phyloP scores from a whole-genome alignment of 1,140 invertebrate genomes.

The Choristoneura fumiferana region DNA sequence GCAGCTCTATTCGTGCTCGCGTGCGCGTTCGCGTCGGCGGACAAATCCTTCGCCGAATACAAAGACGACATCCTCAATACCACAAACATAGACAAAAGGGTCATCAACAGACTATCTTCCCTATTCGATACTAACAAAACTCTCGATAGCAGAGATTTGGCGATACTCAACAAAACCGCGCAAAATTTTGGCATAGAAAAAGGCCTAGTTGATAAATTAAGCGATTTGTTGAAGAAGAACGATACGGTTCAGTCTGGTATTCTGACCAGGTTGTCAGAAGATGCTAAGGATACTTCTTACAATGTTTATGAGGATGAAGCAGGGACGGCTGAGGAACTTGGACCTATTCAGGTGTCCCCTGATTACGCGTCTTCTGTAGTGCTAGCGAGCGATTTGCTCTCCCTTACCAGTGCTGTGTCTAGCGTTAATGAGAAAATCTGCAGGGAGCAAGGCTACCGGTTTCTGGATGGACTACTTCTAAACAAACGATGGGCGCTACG shows the following conservation, averaged over 20 bases:
- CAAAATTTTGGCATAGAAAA: conserved; percentile 47
- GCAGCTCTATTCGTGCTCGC: conserved; percentile 42
- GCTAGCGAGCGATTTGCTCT: conserved; percentile 64
- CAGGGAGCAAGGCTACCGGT: conserved; percentile 70
- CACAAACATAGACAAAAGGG: conserved; percentile 44
- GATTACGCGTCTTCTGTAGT: conserved; percentile 71
- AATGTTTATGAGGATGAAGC: conserved; percentile 24
- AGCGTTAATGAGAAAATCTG: conserved; percentile 68
- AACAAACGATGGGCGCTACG: conserved; percentile 79
- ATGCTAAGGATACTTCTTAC: conserved; percentile 23
- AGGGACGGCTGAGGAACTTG: conserved; percentile 26
- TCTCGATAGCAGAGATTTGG: conserved; percentile 38
- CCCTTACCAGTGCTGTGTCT: conserved; percentile 62
- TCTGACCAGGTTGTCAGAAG: conserved; percentile 45
- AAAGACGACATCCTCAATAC: conserved; percentile 34
- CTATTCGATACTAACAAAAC: conserved; percentile 45
- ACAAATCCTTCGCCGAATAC: conserved; percentile 19
- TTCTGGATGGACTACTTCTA: conserved; percentile 70
- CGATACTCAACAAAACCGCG: conserved; percentile 42
- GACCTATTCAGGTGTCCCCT: conserved; percentile 56
- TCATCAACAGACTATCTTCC: conserved; percentile 39
- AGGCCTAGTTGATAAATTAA: conserved; percentile 44
- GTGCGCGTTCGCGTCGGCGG: conserved; percentile 40
- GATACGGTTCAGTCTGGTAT: conserved; percentile 21
- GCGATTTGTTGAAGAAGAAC: conserved; percentile 39